Base-by-base conservation (phyloP, 92 coral and sea anemone species). In the Micromussa lordhowensis region DNA sequence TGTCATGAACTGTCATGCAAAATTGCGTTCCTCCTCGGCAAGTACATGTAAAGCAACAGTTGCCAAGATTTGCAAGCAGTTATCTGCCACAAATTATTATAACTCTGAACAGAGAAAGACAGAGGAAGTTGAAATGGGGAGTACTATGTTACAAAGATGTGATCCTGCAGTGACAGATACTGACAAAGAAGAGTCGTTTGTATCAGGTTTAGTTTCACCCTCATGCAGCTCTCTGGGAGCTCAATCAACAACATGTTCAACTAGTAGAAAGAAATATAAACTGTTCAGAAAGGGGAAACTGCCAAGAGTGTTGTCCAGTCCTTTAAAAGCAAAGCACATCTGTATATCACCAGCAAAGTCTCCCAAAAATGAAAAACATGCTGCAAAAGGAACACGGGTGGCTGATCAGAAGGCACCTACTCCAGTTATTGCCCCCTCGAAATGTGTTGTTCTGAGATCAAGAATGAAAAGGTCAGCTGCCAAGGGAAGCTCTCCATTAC, bases 401-500 rank as follows among this genome's bases (percentile, higher is more conserved):
- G 49, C 4, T 3, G 51, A 44, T 53, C 86, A 75, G 49, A 80
- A 75, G 18, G 86, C 29, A 38, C 58, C 86, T 31, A 22, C 68
- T 3, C 40, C 82, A 3, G 85, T 85, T 48, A 78, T 93, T 73
- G 94, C 90, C 21, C 95, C 98, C 44, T 89, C 66, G 24, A 95
- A 95, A 82, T 89, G 86, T 48, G 88, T 87, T 75, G 68, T 95
- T 87, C 77, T 71, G 35, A 95, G 91, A 59, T 82, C 93, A 40
- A 95, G 86, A 77, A 78, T 94, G 85, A 95, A 95, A 90, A 89
- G 98, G 48, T 76, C 88, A 19, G 93, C 96, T 75, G 79, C 94
- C 34, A 95, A 89, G 90, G 98, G 96, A 40, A 78, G 70, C 66
- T 95, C 95, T 36, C 98, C 98, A 7, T 54, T 63, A 30, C 86